phyloP scores from a whole-genome alignment of 2,888 invertebrate genomes.

The Lottia scabra region DNA sequence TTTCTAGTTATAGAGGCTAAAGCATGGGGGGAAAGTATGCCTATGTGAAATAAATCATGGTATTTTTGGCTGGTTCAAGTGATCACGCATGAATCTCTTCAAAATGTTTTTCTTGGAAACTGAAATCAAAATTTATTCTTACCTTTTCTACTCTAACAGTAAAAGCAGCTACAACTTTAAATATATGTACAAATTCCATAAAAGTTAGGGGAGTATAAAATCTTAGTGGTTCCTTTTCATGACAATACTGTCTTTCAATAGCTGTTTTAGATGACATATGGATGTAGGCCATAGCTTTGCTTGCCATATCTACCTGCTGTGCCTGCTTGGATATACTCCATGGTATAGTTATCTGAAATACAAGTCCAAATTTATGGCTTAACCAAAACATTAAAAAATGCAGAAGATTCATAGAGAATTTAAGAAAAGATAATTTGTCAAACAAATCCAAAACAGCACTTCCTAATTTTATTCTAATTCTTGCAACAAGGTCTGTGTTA shows the following conservation, averaged over 20 bases:
- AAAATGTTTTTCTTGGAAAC: too few relatives aligned
- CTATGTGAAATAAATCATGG: too few relatives aligned
- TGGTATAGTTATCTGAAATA: slow-evolving; percentile 51
- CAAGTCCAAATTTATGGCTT: background rate
- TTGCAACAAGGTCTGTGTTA: too few relatives aligned
- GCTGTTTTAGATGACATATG: slow-evolving; percentile 60
- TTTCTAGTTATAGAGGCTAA: too few relatives aligned
- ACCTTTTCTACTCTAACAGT: slow-evolving; percentile 61
- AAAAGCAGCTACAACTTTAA: slow-evolving; percentile 58
- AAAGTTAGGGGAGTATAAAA: slow-evolving; percentile 64
- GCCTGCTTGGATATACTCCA: slow-evolving; percentile 51
- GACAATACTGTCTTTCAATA: slow-evolving; percentile 59
- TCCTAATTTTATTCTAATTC: too few relatives aligned
- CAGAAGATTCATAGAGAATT: too few relatives aligned
- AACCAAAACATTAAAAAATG: background rate
- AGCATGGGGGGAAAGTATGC: too few relatives aligned
- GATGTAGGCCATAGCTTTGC: slow-evolving; percentile 65
- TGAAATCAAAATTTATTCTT: slow-evolving; percentile 25
- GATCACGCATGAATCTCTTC: too few relatives aligned
- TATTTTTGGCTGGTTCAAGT: too few relatives aligned
- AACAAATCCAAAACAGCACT: too few relatives aligned
- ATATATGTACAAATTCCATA: slow-evolving; percentile 64
- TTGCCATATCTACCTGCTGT: slow-evolving; percentile 57
- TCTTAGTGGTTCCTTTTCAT: slow-evolving; percentile 56
- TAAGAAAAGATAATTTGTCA: too few relatives aligned